A percentile compares a stretch with the other conserved stretches of the same genome.
Conservation (phyloP, 1,140 invertebrate genomes). For the Heliconius hermathena region DNA sequence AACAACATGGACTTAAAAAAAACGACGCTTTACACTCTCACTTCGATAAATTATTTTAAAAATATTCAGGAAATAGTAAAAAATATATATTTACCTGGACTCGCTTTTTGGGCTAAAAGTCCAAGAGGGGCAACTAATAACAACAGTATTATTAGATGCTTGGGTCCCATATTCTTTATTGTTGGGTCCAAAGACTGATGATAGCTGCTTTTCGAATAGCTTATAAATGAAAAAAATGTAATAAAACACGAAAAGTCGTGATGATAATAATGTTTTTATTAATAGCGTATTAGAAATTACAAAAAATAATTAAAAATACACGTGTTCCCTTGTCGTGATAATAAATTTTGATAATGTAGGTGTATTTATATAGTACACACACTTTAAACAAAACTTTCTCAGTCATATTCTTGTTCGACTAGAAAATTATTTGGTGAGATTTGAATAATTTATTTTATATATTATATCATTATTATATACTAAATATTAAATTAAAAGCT, state of each 20-base stretch:
- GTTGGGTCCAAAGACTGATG: slow-evolving; percentile 35
- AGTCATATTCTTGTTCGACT: background rate
- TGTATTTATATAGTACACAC: background rate
- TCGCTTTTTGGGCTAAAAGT: slow-evolving; percentile 17
- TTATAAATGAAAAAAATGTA: slow-evolving; percentile 42
- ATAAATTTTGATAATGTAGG: background rate
- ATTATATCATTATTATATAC: too few species aligned
- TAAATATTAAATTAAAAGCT: too few species aligned
- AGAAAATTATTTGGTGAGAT: background rate
- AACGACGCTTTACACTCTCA: too few species aligned
- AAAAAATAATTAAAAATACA: slow-evolving; percentile 17
- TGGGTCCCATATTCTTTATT: slow-evolving; percentile 35
- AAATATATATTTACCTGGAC: slow-evolving; percentile 4
- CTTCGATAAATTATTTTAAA: too few species aligned
- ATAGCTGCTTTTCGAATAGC: background rate
- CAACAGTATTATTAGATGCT: slow-evolving; percentile 35
- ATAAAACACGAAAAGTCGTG: slow-evolving; percentile 42
- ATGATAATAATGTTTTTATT: slow-evolving; percentile 23
- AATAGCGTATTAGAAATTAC: slow-evolving; percentile 17
- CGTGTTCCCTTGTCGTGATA: slow-evolving; percentile 24
- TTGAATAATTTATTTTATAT: background rate
- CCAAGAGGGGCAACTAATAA: slow-evolving; percentile 37
- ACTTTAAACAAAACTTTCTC: background rate
- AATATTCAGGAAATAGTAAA: too few species aligned
- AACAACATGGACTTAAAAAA: too few species aligned